Base-by-base conservation (phyloP, 2,113 vertebrate genomes). In the Caranx melampygus region DNA sequence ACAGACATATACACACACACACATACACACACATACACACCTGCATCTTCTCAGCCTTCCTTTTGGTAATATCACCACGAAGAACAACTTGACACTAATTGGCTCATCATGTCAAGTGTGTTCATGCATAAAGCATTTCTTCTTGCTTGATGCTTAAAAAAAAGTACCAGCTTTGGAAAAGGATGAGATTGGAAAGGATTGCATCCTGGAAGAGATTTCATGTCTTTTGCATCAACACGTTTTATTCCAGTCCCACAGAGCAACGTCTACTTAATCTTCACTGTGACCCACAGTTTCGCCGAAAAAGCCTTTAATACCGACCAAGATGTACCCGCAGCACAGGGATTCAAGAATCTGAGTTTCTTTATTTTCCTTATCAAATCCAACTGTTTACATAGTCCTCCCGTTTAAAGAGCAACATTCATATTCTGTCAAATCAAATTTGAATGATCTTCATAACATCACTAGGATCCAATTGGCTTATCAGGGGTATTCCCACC, bases 61-160 rank as follows among this genome's bases (percentile, higher is more conserved):
- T 86, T 87, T 74, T 74, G 52, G 75, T 85, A 83, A 81, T 79
- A 85, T 83, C 84, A 83, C 72, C 79, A 59, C 72, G 69, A 85
- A 90, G 87, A 90, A 89, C 84, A 73, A 88, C 91, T 89, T 85
- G 80, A 90, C 64, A 83, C 83, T 90, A 91, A 93, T 92, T 93
- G 87, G 83, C 88, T 89, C 90, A 86, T 91, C 82, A 78, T 82
- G 81, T 89, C 72, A 72, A 87, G 87, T 80, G 88, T 78, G 74
- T 82, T 89, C 88, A 72, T 81, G 86, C 82, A 83, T 80, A 79
- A 78, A 83, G 7, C 49, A 8, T 62, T 66, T 61, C 70, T 84
- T 69, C 20, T 55, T 81, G 26, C 26, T 35, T 45, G 60, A 80
- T 75, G 73, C 71, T 79, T 71, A 54, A 63, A 35, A 52, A 86